phyloP scores from a whole-genome alignment of 2,888 invertebrate species.

The Zygothrica quintamaculata region DNA sequence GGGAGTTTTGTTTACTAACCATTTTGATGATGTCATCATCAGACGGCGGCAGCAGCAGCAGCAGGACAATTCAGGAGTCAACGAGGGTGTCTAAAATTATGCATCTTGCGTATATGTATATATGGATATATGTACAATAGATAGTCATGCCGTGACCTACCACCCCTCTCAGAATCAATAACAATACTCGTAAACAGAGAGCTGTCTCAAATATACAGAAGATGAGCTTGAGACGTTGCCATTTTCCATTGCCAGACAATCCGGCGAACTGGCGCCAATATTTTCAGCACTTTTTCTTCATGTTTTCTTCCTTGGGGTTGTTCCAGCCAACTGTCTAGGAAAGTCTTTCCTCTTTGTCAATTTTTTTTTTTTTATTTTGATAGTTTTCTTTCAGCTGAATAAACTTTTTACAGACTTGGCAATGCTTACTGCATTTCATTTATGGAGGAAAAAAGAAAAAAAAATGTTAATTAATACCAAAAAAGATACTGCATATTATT shows the following conservation, averaged over 20 bases:
- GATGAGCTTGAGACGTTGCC: slow-evolving; percentile 60
- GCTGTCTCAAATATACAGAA: slow-evolving; percentile 30
- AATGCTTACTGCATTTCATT: slow-evolving; percentile 3
- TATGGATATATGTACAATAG: slow-evolving; percentile 12
- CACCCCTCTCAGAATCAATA: slow-evolving; percentile 60
- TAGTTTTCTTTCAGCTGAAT: slow-evolving; percentile 47
- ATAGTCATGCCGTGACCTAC: slow-evolving; percentile 24
- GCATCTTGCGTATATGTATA: slow-evolving; percentile 51
- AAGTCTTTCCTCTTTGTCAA: not conserved
- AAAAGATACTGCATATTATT: not conserved
- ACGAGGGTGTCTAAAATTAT: slow-evolving; percentile 64
- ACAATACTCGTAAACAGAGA: slow-evolving; percentile 57
- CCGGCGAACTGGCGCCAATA: slow-evolving; percentile 70
- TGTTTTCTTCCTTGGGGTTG: slow-evolving; percentile 32
- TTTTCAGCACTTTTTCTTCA: slow-evolving; percentile 49
- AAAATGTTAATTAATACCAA: too few relatives aligned
- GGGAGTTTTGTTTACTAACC: slow-evolving; percentile 56
- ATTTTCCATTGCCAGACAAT: slow-evolving; percentile 56
- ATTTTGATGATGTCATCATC: slow-evolving; percentile 62
- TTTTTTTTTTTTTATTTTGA: slow-evolving; percentile 37
- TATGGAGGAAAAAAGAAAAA: too few relatives aligned
- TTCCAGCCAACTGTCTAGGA: slow-evolving; percentile 32
- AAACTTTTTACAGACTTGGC: slow-evolving; percentile 39
- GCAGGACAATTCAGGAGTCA: not conserved
- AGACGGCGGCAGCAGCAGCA: slow-evolving; percentile 14